Conservation (phyloP, 2,113 vertebrate species). For the Rhinichthys klamathensis region DNA sequence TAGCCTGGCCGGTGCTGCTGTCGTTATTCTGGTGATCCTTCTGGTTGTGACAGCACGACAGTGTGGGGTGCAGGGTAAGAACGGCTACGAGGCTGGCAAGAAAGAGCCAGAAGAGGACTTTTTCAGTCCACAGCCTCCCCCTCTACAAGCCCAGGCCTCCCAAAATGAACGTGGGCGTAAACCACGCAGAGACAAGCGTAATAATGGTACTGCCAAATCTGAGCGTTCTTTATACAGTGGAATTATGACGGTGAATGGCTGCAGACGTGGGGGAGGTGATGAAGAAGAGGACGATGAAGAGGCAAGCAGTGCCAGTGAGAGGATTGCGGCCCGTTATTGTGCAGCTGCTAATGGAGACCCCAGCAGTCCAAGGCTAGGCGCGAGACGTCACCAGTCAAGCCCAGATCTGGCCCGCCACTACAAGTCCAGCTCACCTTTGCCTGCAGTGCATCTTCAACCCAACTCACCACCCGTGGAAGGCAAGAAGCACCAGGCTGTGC, state of each 20-base stretch:
- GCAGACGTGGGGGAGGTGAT: slow-evolving; percentile 66
- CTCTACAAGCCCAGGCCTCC: slow-evolving; percentile 63
- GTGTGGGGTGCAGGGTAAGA: slow-evolving; percentile 88
- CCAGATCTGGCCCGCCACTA: slow-evolving; percentile 96
- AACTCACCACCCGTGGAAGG: slow-evolving; percentile 91
- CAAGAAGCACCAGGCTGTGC: slow-evolving; percentile 96
- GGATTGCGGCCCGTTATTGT: slow-evolving; percentile 91
- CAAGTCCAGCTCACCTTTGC: slow-evolving; percentile 94
- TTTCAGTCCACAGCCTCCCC: slow-evolving; percentile 85
- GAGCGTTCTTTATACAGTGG: slow-evolving; percentile 92
- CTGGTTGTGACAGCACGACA: slow-evolving; percentile 92
- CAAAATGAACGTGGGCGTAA: slow-evolving; percentile 72
- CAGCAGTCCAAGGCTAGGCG: slow-evolving; percentile 87
- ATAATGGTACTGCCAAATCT: slow-evolving; percentile 74
- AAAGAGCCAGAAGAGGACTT: slow-evolving; percentile 95
- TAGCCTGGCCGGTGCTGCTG: slow-evolving; percentile 90
- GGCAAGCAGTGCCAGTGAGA: slow-evolving; percentile 85
- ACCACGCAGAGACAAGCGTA: slow-evolving; percentile 72
- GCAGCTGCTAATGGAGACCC: slow-evolving; percentile 85
- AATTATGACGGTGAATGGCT: slow-evolving; percentile 77
- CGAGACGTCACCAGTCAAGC: slow-evolving; percentile 87
- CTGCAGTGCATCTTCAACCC: slow-evolving; percentile 93
- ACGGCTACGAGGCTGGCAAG: slow-evolving; percentile 93
- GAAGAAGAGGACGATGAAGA: slow-evolving; percentile 75
- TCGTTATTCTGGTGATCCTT: slow-evolving; percentile 91